Base-by-base conservation (phyloP, 2,113 vertebrate species). In the Callocephalon fimbriatum region DNA sequence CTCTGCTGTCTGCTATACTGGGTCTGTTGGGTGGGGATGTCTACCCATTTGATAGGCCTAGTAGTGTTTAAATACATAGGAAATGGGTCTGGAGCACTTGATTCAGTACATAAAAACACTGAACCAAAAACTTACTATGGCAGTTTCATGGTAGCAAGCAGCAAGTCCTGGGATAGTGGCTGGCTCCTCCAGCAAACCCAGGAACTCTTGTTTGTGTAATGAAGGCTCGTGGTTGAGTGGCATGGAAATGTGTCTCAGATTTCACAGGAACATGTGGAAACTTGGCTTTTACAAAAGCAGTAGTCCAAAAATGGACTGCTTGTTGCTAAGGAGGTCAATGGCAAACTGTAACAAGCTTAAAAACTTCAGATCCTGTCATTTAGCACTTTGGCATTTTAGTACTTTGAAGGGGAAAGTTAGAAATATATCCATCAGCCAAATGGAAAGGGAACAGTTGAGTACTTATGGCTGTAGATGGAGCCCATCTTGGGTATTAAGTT, bases 201-300 rank as follows among this genome's bases (percentile, higher is more conserved):
- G 54, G 56, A 82, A 37, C 13, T 71, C 51, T 44, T 77, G 21
- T 91, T 85, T 75, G 21, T 84, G 37, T 84, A 58, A 47, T 2
- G 48, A 95, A 81, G 21, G 31, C 45, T 66, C 62, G 61, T 95
- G 85, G 65, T 47, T 71, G 45, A 73, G 45, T n/a, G 12, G 38
- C 47, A 71, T 59, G 40, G 65, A 94, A 94, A 56, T 2, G 20
- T 45, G 38, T 83, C 67, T 94, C 53, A 20, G 1, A 73, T 93
- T 93, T 86, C 84, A 80, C 20, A 76, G 76, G 67, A 68, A 26
- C 20, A n/a, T 47, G 66, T 86, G 80, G 92, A 95, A 96, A 88
- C 40, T 80, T 76, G 67, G 63, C 51, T 93, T 82, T 48, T 32
- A 13, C 40, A 86, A 79, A 86, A 75, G 47, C 66, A 86, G 47